Conservation (phyloP, 35 echinoderm and acorn worm species). For the Anneissia japonica region DNA sequence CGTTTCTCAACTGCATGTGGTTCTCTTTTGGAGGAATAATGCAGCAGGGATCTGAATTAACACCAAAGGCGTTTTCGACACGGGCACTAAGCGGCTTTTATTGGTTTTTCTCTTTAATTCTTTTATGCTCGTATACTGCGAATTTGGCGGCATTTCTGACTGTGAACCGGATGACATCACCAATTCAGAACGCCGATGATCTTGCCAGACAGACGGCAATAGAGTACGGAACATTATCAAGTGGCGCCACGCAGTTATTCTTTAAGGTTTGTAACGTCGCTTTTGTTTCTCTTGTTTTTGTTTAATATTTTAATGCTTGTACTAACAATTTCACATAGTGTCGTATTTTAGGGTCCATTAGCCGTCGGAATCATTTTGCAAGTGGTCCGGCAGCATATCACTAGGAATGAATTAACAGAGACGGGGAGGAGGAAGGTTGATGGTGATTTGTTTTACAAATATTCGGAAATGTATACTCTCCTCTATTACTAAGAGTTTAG, state of each 20-base stretch:
- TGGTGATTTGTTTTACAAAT: background rate
- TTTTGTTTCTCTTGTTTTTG: background rate
- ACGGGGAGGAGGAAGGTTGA: background rate
- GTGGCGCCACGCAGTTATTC: constrained; percentile 74
- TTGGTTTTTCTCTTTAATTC: constrained; percentile 93
- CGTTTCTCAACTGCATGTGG: constrained; percentile 89
- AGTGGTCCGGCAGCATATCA: too few species aligned
- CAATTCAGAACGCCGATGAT: constrained; percentile 77
- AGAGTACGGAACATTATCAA: constrained; percentile 79
- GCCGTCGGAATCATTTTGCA: background rate
- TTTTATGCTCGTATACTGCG: constrained; percentile 88
- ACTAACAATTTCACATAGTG: background rate
- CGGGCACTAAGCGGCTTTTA: constrained; percentile 74
- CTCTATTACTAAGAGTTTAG: too few species aligned
- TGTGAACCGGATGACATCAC: constrained; percentile 82
- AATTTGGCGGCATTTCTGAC: constrained; percentile 93
- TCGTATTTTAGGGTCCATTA: background rate
- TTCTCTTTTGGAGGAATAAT: constrained; percentile 88
- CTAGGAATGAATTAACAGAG: background rate
- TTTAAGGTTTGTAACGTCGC: constrained; percentile 50
- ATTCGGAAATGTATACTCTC: too few species aligned
- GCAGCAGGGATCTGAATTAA: constrained; percentile 90
- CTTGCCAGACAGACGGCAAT: constrained; percentile 65
- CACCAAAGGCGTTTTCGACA: constrained; percentile 78
- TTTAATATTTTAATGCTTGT: background rate